Evolutionary conservation across 2,888 invertebrate genomes (phyloP).

Genomic region (Drosophila mimica): DNA sequence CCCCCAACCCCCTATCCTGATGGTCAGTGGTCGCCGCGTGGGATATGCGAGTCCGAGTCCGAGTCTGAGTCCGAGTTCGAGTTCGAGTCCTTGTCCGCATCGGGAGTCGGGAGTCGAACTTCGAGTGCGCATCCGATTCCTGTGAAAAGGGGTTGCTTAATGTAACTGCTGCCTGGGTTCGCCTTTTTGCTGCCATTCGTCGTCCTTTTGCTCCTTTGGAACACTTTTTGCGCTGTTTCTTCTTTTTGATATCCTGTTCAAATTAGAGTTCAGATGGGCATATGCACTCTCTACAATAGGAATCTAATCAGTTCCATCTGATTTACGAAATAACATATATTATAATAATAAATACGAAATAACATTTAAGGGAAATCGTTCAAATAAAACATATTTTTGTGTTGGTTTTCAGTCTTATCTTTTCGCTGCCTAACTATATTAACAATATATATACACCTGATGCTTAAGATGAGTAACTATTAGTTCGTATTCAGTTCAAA

Average conservation of each 20-base stretch:
- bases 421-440: neutral
- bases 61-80: constrained; percentile 16
- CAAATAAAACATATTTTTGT: neutral
- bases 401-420: neutral
- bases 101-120: constrained; percentile 7
- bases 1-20: neutral
- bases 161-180: constrained; percentile 45
- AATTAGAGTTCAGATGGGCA: constrained; percentile 5
- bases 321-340: neutral
- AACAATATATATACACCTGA: neutral
- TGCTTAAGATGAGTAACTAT: constrained; percentile 6
- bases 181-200: constrained; percentile 20
- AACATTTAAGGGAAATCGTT: fast-evolving
- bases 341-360: neutral
- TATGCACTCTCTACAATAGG: neutral
- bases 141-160: constrained; percentile 43
- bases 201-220: constrained; percentile 28
- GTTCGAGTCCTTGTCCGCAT: constrained; percentile 5
- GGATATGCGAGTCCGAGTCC: constrained; percentile 22
- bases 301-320: neutral
- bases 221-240: constrained; percentile 24
- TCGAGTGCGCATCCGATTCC: constrained; percentile 30
- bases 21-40: constrained; percentile 13
- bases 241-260: constrained; percentile 15
- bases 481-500: neutral